phyloP scores from a whole-genome alignment of 1,140 invertebrate species.

The Diprion similis region DNA sequence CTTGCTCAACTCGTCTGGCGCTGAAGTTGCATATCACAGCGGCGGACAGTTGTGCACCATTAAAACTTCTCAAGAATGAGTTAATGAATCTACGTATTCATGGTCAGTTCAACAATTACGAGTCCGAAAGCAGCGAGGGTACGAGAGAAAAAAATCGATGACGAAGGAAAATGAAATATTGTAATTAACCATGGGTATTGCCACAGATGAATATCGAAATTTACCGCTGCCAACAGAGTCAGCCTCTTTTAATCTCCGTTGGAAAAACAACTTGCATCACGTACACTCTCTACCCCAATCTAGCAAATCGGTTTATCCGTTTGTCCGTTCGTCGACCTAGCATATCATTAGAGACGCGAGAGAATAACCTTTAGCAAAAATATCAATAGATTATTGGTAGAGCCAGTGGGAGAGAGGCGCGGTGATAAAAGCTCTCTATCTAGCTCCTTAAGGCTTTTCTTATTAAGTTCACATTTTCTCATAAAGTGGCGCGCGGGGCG shows the following conservation, averaged over 20 bases:
- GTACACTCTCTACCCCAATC: not conserved
- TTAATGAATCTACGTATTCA: too few relatives aligned
- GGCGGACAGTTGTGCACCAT: too few relatives aligned
- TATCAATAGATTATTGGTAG: slow-evolving; percentile 40
- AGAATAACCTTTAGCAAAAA: not conserved
- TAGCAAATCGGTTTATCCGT: not conserved
- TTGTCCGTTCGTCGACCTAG: not conserved
- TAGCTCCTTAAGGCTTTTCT: slow-evolving; percentile 55
- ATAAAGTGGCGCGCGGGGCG: slow-evolving; percentile 51
- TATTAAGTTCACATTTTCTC: slow-evolving; percentile 64
- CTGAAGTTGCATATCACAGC: too few relatives aligned
- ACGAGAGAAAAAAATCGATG: too few relatives aligned
- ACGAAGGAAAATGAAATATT: too few relatives aligned
- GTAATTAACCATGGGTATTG: too few relatives aligned
- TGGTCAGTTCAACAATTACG: too few relatives aligned
- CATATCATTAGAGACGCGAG: not conserved
- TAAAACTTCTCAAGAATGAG: too few relatives aligned
- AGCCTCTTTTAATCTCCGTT: not conserved
- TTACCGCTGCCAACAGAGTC: not conserved
- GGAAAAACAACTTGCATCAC: too few relatives aligned
- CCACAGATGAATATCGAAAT: not conserved
- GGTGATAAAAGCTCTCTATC: slow-evolving; percentile 53
- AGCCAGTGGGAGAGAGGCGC: not conserved
- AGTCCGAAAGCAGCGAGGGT: too few relatives aligned
- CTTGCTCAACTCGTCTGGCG: too few relatives aligned